Conservation (phyloP, 2,113 vertebrate genomes). For the Cynopterus brachyotis region DNA sequence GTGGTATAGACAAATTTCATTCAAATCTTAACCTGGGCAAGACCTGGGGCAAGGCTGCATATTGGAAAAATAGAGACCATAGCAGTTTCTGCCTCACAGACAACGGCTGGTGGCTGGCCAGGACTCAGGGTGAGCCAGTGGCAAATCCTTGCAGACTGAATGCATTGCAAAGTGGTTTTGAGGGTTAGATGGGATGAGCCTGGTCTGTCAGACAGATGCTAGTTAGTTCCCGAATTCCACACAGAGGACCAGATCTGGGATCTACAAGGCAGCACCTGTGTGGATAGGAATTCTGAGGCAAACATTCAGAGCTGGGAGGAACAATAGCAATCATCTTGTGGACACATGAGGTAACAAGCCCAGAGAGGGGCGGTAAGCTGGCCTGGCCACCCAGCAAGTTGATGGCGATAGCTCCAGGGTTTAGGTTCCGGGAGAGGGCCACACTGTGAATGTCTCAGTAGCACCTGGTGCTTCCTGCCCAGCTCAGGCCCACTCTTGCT, state of each 20-base stretch:
- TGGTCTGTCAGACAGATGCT: not conserved
- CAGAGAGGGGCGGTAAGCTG: not conserved
- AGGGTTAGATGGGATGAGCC: not conserved
- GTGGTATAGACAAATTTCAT: not conserved
- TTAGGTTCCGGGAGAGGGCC: not conserved
- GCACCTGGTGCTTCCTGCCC: not conserved
- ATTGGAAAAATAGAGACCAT: not conserved
- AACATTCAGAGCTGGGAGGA: not conserved
- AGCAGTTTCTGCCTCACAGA: not conserved
- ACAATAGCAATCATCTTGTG: too few relatives aligned
- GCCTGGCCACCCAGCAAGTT: not conserved
- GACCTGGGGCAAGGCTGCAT: not conserved
- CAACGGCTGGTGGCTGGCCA: not conserved
- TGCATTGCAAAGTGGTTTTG: not conserved
- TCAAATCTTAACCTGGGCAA: not conserved
- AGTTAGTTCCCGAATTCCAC: not conserved
- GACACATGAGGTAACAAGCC: not conserved
- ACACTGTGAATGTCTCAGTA: fast-evolving
- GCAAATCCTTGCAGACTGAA: not conserved
- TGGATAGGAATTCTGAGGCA: not conserved
- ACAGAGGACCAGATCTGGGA: not conserved
- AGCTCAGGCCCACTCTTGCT: not conserved
- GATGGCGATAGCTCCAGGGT: not conserved
- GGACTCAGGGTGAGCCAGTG: fast-evolving
- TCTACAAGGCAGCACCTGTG: fast-evolving